Evolutionary conservation across 2,113 vertebrate species (phyloP).

Genomic region (Rana temporaria): DNA sequence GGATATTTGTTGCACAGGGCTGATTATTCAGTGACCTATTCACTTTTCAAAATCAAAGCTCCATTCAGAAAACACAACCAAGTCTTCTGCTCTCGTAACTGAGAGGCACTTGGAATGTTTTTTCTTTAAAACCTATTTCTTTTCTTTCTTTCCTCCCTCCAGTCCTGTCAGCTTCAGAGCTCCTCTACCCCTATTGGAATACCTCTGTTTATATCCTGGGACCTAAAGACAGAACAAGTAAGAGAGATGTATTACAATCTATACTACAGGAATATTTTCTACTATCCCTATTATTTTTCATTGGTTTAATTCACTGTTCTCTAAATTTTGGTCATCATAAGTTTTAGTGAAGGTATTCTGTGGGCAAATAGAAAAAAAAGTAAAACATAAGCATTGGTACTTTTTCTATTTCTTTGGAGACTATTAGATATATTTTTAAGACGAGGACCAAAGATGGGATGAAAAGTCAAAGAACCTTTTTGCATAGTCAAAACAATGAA

Average conservation of each 20-base stretch:
- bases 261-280: too few relatives aligned
- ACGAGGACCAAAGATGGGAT: too few relatives aligned
- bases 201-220: background rate
- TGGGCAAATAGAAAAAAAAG: too few relatives aligned
- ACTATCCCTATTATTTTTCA: too few relatives aligned
- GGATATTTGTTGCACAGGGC: conserved; percentile 30
- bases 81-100: conserved; percentile 16
- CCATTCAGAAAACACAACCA: conserved; percentile 46
- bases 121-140: conserved; percentile 21
- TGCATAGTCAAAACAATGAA: too few relatives aligned
- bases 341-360: too few relatives aligned
- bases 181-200: background rate
- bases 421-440: too few relatives aligned
- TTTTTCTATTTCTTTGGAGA: too few relatives aligned
- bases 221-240: conserved; percentile 37
- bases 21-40: conserved; percentile 53
- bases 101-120: conserved; percentile 32
- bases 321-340: too few relatives aligned
- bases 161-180: background rate
- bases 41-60: conserved; percentile 43
- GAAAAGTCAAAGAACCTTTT: too few relatives aligned
- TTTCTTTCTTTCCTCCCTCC: background rate
- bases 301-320: too few relatives aligned
- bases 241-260: background rate
- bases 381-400: too few relatives aligned